Conservation (phyloP, 2,113 vertebrate species). For the Pterocles gutturalis region DNA sequence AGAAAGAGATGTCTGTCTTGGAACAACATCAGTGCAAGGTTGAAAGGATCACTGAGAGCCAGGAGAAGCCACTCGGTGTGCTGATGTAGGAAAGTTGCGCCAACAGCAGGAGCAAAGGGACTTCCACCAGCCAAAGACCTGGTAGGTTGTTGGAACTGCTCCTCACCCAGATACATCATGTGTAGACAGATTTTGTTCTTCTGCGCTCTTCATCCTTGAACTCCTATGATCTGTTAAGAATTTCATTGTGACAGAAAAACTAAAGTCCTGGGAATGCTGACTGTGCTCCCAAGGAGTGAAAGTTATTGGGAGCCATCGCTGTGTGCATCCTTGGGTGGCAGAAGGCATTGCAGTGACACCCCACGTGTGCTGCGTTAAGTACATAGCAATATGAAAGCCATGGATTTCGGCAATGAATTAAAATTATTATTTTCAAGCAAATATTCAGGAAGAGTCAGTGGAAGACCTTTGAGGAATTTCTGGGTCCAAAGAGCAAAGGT, state of each 20-base stretch:
- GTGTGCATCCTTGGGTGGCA: rapidly evolving
- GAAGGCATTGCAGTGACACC: background rate
- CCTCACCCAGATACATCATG: background rate
- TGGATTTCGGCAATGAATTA: background rate
- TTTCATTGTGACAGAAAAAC: background rate
- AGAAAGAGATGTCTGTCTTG: background rate
- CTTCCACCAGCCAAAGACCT: background rate
- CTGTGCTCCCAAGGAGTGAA: background rate
- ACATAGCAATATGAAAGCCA: background rate
- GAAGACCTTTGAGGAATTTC: background rate
- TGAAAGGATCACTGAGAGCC: background rate
- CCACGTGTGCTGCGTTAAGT: background rate
- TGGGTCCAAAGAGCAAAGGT: background rate
- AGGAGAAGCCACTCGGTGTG: background rate
- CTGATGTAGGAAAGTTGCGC: rapidly evolving
- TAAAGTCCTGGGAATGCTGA: background rate
- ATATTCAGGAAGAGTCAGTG: background rate
- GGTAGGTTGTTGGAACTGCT: background rate
- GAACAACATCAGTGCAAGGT: background rate
- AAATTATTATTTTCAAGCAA: background rate
- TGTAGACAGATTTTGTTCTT: background rate
- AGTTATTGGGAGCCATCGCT: background rate
- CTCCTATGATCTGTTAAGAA: rapidly evolving
- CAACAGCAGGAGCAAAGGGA: background rate
- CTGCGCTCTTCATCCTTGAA: background rate